phyloP scores from a whole-genome alignment of 1,140 invertebrate genomes.

The Drosophila orosa region DNA sequence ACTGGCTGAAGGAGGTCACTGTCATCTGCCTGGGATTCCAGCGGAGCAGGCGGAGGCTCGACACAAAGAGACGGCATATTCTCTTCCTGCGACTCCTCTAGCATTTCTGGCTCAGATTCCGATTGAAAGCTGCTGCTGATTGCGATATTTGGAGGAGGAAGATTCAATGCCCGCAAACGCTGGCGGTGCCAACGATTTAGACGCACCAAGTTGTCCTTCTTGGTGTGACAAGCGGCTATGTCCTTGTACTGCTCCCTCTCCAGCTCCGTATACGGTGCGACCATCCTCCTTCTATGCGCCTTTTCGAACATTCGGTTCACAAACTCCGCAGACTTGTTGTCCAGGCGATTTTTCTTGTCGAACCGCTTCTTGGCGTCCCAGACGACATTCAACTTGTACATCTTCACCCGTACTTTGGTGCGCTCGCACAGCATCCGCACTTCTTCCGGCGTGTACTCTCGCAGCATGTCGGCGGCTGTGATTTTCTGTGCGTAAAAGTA shows the following conservation, averaged over 20 bases:
- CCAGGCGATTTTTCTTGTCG: conserved; percentile 24
- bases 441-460: conserved; percentile 30
- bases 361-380: conserved; percentile 51
- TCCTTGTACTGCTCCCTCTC: not conserved
- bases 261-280: conserved; percentile 30
- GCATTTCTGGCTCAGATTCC: not conserved
- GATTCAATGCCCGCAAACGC: not conserved
- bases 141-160: not conserved
- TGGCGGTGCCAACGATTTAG: conserved; percentile 39
- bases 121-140: not conserved
- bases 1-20: no score
- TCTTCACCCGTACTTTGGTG: conserved; percentile 48
- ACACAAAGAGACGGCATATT: not conserved
- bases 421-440: conserved; percentile 39
- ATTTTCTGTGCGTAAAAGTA: conserved; percentile 33
- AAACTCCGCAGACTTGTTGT: conserved; percentile 34
- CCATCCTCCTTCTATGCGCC: conserved; percentile 36
- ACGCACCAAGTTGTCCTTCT: conserved; percentile 43
- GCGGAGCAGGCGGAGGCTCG: not conserved
- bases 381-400: conserved; percentile 43
- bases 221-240: conserved; percentile 18
- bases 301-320: conserved; percentile 53
- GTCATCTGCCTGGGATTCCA: no score
- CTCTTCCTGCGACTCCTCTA: not conserved
- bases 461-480: conserved; percentile 40